A percentile compares a stretch with the other conserved stretches of the same genome.
Conservation (phyloP, 2,888 invertebrate species). For the Eutolmus rufibarbis region DNA sequence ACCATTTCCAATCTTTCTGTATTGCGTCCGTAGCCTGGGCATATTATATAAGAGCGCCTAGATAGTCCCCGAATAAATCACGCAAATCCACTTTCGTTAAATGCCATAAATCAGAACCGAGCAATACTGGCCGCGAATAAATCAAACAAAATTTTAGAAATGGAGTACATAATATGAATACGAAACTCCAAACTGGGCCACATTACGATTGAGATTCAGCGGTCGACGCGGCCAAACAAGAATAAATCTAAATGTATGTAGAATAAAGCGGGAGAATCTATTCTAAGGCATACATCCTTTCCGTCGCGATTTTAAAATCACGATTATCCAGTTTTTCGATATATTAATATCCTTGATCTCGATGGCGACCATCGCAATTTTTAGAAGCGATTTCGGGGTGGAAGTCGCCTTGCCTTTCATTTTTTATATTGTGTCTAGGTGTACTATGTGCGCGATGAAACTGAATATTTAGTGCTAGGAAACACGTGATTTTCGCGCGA, state of each 20-base stretch:
- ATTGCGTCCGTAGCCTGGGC: not conserved
- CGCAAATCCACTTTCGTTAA: slow-evolving; percentile 36
- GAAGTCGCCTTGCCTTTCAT: not conserved
- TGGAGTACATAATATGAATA: slow-evolving; percentile 31
- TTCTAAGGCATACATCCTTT: not conserved
- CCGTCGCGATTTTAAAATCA: not conserved
- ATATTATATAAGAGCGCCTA: not conserved
- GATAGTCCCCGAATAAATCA: slow-evolving; percentile 10
- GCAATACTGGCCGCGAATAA: not conserved
- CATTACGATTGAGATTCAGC: not conserved
- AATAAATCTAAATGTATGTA: not conserved
- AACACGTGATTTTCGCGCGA: not conserved
- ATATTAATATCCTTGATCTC: not conserved
- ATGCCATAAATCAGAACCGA: slow-evolving; percentile 1
- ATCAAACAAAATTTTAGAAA: slow-evolving; percentile 30
- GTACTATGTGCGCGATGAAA: not conserved
- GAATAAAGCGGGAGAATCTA: not conserved
- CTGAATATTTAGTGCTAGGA: not conserved
- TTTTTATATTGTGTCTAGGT: not conserved
- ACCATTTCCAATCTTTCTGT: not conserved
- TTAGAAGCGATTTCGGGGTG: not conserved
- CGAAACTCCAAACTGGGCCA: slow-evolving; percentile 3
- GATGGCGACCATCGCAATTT: not conserved
- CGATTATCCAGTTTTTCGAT: not conserved
- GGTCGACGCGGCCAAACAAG: not conserved